A percentile compares a stretch with the other conserved stretches of the same genome.
These are phyloP conservation scores for Chalcis sispes DNA, from an alignment of 2,888 invertebrate species.

Conservation along the genomic window DNA sequence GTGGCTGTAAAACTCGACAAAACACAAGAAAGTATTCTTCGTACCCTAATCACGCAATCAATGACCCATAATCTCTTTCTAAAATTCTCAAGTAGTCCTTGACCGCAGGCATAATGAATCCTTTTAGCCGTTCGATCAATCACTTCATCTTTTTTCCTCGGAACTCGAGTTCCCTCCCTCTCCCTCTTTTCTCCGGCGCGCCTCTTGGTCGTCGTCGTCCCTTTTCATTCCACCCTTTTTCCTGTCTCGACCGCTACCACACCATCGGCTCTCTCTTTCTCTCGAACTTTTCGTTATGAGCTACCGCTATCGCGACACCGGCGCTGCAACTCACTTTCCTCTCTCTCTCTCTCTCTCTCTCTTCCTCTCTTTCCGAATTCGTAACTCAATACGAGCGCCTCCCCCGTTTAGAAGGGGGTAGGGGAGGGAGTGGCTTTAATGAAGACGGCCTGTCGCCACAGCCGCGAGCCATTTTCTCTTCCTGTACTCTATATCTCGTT, in stretches of 20 bases:
- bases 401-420: slow-evolving; percentile 1
- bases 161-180: too few relatives aligned
- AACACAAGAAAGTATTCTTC: not conserved
- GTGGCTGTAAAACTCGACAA: too few relatives aligned
- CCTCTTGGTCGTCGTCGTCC: too few relatives aligned
- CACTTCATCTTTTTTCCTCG: slow-evolving; percentile 1
- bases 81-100: slow-evolving; percentile 41
- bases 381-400: slow-evolving; percentile 56
- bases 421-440: slow-evolving; percentile 54
- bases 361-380: slow-evolving; percentile 19
- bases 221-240: not conserved
- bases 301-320: slow-evolving; percentile 11
- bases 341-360: slow-evolving; percentile 2
- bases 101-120: slow-evolving; percentile 49
- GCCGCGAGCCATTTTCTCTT: slow-evolving; percentile 51
- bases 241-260: not conserved
- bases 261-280: not conserved
- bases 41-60: not conserved
- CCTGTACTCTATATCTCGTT: slow-evolving; percentile 28
- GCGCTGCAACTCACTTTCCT: not conserved
- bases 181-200: not conserved
- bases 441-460: slow-evolving; percentile 53
- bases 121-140: slow-evolving; percentile 46
- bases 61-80: not conserved
- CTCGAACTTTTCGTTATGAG: slow-evolving; percentile 46